Conservation (phyloP, 2,888 invertebrate species). For the Lycocerus yunnanus region DNA sequence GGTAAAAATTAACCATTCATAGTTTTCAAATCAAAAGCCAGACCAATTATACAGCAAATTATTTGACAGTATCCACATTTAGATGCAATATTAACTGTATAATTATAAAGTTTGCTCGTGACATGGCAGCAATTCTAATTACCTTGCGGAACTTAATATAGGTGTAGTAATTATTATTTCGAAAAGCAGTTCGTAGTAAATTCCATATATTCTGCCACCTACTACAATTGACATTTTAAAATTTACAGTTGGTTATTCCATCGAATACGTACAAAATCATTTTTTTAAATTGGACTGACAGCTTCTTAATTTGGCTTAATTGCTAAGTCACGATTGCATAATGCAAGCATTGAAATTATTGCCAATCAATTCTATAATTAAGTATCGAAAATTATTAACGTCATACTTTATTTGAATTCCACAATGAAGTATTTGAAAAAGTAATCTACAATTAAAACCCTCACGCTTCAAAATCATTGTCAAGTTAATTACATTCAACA, state of each 20-base stretch:
- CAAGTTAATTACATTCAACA: not conserved
- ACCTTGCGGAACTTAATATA: conserved; percentile 34
- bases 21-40: not conserved
- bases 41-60: conserved; percentile 8
- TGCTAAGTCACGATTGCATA: conserved; percentile 39
- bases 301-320: conserved; percentile 35
- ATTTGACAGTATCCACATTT: conserved; percentile 14
- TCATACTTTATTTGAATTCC: not conserved
- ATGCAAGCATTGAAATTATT: conserved; percentile 39
- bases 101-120: conserved; percentile 33
- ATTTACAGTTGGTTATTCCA: not conserved
- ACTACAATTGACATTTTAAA: not conserved
- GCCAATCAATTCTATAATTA: conserved; percentile 41
- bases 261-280: not conserved
- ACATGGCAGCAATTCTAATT: conserved; percentile 39
- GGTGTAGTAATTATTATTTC: conserved; percentile 31
- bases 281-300: conserved; percentile 34
- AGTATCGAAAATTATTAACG: not conserved
- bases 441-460: not conserved
- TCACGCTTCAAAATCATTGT: not conserved
- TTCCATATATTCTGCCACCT: not conserved
- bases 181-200: conserved; percentile 2
- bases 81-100: conserved; percentile 25
- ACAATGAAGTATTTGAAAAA: not conserved
- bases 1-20: no score